Conservation (phyloP, 2,113 vertebrate species). For the Nothocercus nigrocapillus region DNA sequence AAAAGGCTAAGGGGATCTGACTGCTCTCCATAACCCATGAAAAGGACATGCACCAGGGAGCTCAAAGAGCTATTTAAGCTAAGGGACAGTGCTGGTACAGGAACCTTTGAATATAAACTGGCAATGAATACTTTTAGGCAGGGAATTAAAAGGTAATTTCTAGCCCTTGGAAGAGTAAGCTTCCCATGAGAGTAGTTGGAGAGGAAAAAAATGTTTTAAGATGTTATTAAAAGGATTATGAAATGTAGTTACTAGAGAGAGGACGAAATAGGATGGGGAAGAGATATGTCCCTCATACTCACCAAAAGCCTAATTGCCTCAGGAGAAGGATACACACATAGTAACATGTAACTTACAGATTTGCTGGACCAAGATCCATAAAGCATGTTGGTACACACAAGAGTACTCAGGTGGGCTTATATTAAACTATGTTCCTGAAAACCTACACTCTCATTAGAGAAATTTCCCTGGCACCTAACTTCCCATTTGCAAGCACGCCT, state of each 20-base stretch:
- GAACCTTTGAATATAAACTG: background rate
- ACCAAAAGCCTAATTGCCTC: background rate
- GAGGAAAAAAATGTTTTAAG: slow-evolving; percentile 25
- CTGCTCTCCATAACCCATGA: background rate
- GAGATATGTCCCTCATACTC: background rate
- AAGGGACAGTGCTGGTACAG: slow-evolving; percentile 33
- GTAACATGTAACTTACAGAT: background rate
- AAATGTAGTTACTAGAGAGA: background rate
- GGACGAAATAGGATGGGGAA: background rate
- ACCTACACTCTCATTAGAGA: background rate
- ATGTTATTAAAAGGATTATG: slow-evolving; percentile 18
- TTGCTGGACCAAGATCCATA: background rate
- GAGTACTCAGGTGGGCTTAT: background rate
- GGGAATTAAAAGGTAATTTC: slow-evolving; percentile 55
- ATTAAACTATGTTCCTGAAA: background rate
- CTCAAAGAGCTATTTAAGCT: background rate
- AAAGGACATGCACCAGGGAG: background rate
- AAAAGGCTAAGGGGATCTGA: background rate
- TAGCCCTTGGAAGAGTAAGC: background rate
- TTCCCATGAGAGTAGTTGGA: background rate
- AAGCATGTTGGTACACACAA: background rate
- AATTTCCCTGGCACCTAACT: background rate
- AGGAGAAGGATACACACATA: background rate
- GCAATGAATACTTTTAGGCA: slow-evolving; percentile 9
- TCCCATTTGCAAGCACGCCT: background rate